A percentile compares a stretch with the other conserved stretches of the same genome.
Conservation (phyloP, 2,797 vertebrate genomes). For the Halcyon badia region DNA sequence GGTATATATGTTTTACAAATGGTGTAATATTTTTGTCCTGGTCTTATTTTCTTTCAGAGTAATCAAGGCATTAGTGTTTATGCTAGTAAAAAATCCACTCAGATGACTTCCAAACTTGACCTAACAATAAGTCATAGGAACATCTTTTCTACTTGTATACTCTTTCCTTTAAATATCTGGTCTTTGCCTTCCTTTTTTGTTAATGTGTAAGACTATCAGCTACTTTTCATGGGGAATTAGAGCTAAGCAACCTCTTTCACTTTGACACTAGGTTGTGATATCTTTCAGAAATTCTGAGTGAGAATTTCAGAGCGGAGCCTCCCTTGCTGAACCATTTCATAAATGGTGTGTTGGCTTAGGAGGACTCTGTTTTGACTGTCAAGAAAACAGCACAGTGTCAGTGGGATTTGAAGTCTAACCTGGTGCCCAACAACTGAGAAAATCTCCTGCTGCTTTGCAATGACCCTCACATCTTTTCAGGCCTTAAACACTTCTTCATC, state of each 20-base stretch:
- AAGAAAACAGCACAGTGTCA: not conserved
- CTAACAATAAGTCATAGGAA: not conserved
- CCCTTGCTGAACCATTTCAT: not conserved
- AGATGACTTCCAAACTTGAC: not conserved
- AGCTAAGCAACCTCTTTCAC: not conserved
- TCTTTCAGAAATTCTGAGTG: not conserved
- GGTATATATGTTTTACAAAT: not conserved
- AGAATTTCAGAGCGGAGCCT: not conserved
- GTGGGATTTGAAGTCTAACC: not conserved
- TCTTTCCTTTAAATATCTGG: not conserved
- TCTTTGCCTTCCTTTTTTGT: not conserved
- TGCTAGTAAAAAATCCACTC: not conserved
- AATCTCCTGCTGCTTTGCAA: not conserved
- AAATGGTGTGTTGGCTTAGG: not conserved
- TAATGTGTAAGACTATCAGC: not conserved
- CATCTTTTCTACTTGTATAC: not conserved
- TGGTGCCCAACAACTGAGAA: not conserved
- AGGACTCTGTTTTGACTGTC: not conserved
- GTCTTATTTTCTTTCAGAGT: not conserved
- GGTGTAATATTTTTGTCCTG: not conserved
- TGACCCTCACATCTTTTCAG: not conserved
- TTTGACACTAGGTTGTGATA: not conserved
- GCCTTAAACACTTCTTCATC: not conserved
- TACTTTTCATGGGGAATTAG: not conserved
- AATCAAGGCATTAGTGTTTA: not conserved